Evolutionary conservation across 1,140 invertebrate species (phyloP).

Genomic region (Pachyrhynchus sulphureomaculatus): DNA sequence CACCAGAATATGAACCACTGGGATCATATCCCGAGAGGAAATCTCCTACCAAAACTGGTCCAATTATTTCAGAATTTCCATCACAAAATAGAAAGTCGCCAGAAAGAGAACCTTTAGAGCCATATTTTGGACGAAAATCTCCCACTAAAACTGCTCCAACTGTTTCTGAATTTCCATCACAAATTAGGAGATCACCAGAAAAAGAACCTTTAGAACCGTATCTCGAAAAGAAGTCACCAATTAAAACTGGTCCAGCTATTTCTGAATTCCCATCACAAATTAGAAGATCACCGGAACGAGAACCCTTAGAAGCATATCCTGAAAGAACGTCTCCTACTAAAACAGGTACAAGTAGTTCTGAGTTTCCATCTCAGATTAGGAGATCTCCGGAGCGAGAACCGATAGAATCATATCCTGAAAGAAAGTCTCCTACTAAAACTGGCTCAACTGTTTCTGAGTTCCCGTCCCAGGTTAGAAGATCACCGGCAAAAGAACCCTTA

Average conservation of each 20-base stretch:
- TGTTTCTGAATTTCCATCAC: constrained; percentile 30
- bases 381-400: constrained; percentile 30
- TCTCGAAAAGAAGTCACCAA: constrained; percentile 27
- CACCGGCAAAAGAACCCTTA: constrained; percentile 28
- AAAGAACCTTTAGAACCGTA: constrained; percentile 25
- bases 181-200: constrained; percentile 33
- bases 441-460: constrained; percentile 25
- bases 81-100: constrained; percentile 31
- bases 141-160: constrained; percentile 12
- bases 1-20: constrained; percentile 24
- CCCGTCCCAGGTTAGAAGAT: constrained; percentile 30
- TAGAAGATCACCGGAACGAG: constrained; percentile 37
- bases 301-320: constrained; percentile 33
- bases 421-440: constrained; percentile 11
- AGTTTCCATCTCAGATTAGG: constrained; percentile 36
- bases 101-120: constrained; percentile 29
- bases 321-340: constrained; percentile 28
- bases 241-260: constrained; percentile 13
- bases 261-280: constrained; percentile 37
- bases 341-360: constrained; percentile 3
- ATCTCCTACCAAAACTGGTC: constrained; percentile 21
- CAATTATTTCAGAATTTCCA: constrained; percentile 34
- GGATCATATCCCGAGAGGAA: constrained; percentile 18
- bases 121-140: constrained; percentile 25
- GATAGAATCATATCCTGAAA: constrained; percentile 34